Evolutionary conservation across 2,797 vertebrate species (phyloP), one percentile per base, ranked within the genome.

Genomic region (Fistularia tabacaria): DNA sequence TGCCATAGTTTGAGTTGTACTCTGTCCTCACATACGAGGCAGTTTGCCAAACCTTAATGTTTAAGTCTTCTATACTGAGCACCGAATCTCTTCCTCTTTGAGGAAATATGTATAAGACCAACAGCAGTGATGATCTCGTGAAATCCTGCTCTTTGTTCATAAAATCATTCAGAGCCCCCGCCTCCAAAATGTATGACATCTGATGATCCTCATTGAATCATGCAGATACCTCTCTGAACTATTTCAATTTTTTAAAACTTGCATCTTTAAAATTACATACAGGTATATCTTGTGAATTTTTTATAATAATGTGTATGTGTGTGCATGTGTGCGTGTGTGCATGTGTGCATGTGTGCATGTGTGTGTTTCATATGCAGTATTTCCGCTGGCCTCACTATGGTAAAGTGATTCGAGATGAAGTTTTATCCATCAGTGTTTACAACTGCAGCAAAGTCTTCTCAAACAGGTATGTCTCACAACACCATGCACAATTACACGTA

Each of bases 341-440:
- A 14, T 48, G 5, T 57, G 15, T 46, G 43, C 56, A 40, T 56
- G 10, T 59, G 51, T 56, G 14, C 57, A 41, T 70, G 43, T 57
- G 13, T 44, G 36, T 58, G 45, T 66, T 36, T 68, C 46, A 8
- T 8, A 3, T 5, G n/a, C 70, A 98, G 95, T 57, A 93, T 41
- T 97, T 98, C 64, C 72, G 66, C 9, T 98, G 97, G 95, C 95
- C 94, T 53, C 91, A 96, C 74, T 97, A 93, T 0, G 93, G 94
- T 38, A 92, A 93, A 77, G 77, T 86, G 0, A 49, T 88, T 55
- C 63, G 63, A 59, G 89, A 92, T 2, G 95, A 98, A 81, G 81
- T 84, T 66, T 82, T 99, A 53, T 83, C 84, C 36, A 2, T 97
- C 69, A 89, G 91, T 14, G 93, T 97, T 69, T 94, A 93, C 85